A percentile compares a stretch with the other conserved stretches of the same genome.
These are phyloP conservation scores for Acleris laterana DNA, from an alignment of 2,888 invertebrate species.

Conservation along the genomic window DNA sequence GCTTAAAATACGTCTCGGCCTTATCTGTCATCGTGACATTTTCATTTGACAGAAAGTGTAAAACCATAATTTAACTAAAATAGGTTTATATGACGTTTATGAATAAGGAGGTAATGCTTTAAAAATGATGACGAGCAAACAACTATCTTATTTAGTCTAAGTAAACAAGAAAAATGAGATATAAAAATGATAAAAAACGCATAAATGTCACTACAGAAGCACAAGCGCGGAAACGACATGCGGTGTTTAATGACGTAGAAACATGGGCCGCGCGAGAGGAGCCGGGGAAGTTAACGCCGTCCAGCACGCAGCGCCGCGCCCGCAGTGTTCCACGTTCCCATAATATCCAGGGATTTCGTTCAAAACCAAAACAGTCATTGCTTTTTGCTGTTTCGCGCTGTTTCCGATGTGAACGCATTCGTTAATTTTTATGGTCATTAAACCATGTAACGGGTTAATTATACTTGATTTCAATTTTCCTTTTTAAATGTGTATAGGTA, in stretches of 20 bases:
- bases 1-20: too few species aligned
- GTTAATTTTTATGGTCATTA: conserved; percentile 29
- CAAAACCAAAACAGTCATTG: conserved; percentile 25
- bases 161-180: conserved; percentile 22
- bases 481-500: conserved; percentile 17
- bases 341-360: conserved; percentile 9
- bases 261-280: conserved; percentile 57
- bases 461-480: conserved; percentile 9
- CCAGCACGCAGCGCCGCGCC: conserved; percentile 25
- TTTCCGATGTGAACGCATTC: conserved; percentile 33
- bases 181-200: conserved; percentile 48
- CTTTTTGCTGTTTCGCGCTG: conserved; percentile 16
- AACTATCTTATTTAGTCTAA: neutral
- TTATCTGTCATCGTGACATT: too few species aligned
- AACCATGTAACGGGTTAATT: conserved; percentile 17
- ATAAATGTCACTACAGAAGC: conserved; percentile 62
- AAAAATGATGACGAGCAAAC: neutral
- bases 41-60: too few species aligned
- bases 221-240: conserved; percentile 63
- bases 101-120: neutral
- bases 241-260: conserved; percentile 71
- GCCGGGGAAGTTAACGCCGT: conserved; percentile 42
- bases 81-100: too few species aligned
- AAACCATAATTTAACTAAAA: too few species aligned
- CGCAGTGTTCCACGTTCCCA: conserved; percentile 32